phyloP scores from a whole-genome alignment of 2,888 invertebrate species.

The Tenthredo amoena region DNA sequence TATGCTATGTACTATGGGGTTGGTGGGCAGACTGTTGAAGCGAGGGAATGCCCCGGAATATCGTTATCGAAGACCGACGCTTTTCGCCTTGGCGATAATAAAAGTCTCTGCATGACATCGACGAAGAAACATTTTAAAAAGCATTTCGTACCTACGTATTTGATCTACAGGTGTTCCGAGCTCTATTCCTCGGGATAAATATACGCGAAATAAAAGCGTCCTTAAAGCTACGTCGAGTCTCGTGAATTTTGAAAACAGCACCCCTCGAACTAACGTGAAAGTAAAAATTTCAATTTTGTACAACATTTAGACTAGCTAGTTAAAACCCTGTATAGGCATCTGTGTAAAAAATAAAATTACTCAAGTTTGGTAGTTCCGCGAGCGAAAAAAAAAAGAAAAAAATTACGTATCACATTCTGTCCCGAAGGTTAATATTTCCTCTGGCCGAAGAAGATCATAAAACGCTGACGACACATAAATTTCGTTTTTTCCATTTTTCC shows the following conservation, averaged over 20 bases:
- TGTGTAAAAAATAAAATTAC: conserved; percentile 3
- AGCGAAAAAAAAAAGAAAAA: neutral
- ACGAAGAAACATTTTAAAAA: conserved; percentile 15
- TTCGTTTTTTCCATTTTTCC: neutral
- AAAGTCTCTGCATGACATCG: neutral
- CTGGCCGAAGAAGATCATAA: conserved; percentile 7
- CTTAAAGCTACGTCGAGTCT: neutral
- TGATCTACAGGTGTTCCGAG: conserved; percentile 45
- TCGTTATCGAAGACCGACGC: conserved; percentile 25
- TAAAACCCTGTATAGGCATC: neutral
- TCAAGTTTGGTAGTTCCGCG: conserved; percentile 3
- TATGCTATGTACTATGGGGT: neutral
- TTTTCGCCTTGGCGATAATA: conserved; percentile 4
- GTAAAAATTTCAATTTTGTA: neutral
- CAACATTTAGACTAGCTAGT: neutral
- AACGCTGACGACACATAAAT: conserved; percentile 34
- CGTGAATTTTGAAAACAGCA: neutral
- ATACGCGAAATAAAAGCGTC: neutral
- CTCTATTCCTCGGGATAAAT: neutral
- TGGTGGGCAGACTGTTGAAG: neutral
- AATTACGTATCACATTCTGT: conserved; percentile 34
- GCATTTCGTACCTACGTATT: neutral
- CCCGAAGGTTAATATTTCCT: neutral
- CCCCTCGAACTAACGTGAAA: neutral
- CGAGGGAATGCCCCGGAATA: conserved; percentile 10